Percentiles rank a stretch among this genome's conserved stretches.
These are phyloP conservation scores for Pseudorhombus dupliciocellatus DNA, from an alignment of 2,113 vertebrate species.

Conservation along the genomic window DNA sequence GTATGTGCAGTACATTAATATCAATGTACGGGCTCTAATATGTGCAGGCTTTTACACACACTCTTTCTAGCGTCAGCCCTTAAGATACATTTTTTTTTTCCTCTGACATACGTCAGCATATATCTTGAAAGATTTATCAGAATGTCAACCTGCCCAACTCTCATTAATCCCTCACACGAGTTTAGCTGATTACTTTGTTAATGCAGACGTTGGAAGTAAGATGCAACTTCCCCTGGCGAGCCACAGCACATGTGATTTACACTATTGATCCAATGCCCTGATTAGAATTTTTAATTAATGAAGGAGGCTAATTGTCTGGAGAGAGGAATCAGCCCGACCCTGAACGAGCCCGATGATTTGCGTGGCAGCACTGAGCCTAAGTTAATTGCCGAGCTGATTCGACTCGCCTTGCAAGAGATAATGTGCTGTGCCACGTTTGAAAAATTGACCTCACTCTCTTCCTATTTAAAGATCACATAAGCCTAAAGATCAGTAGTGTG, in stretches of 20 bases:
- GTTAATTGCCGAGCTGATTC: constrained; percentile 75
- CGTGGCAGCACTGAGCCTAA: constrained; percentile 5
- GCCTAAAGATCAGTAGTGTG: constrained; percentile 30
- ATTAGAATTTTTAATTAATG: constrained; percentile 84
- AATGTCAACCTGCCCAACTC: constrained; percentile 33
- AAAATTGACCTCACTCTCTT: constrained; percentile 66
- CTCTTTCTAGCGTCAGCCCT: neutral
- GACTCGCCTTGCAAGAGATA: constrained; percentile 71
- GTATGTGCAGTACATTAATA: neutral
- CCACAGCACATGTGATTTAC: constrained; percentile 67
- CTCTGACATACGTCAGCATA: constrained; percentile 3
- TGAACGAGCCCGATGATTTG: constrained; percentile 72
- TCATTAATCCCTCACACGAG: constrained; percentile 55
- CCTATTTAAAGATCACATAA: constrained; percentile 67
- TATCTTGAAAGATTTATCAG: constrained; percentile 31
- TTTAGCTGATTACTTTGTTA: constrained; percentile 64
- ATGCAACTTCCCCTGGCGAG: constrained; percentile 58
- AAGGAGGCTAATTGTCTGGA: constrained; percentile 77
- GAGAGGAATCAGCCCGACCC: constrained; percentile 67
- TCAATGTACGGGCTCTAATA: neutral
- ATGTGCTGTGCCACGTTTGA: constrained; percentile 63
- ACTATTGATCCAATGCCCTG: constrained; percentile 77
- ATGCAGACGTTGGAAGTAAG: constrained; percentile 58
- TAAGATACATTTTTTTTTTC: neutral
- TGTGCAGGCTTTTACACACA: neutral